These are phyloP conservation scores for Varroa destructor DNA, from an alignment of 1,140 invertebrate species.

Conservation along the genomic window DNA sequence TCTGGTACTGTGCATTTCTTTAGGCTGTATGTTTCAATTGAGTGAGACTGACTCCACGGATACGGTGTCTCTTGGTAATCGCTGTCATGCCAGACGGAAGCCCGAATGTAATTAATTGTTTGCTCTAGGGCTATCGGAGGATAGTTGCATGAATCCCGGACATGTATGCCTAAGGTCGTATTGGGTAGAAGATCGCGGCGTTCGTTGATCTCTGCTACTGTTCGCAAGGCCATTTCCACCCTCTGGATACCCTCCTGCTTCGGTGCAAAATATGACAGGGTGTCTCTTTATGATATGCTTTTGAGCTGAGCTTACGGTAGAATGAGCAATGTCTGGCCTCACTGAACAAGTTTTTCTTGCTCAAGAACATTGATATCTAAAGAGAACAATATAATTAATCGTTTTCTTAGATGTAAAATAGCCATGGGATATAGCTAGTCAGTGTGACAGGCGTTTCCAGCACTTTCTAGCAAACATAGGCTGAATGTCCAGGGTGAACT, in stretches of 20 bases:
- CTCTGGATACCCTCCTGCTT: slow-evolving; percentile 63
- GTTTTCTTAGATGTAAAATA: too few relatives aligned
- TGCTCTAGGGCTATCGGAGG: slow-evolving; percentile 62
- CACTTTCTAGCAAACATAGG: too few relatives aligned
- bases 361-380: too few relatives aligned
- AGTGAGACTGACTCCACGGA: slow-evolving; percentile 26
- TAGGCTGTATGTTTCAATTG: slow-evolving; percentile 18
- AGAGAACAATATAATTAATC: too few relatives aligned
- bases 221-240: slow-evolving; percentile 53
- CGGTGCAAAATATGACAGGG: too few relatives aligned
- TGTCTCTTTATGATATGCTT: too few relatives aligned
- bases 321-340: too few relatives aligned
- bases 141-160: slow-evolving; percentile 63
- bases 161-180: slow-evolving; percentile 58
- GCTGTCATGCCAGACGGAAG: slow-evolving; percentile 44
- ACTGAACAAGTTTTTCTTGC: too few relatives aligned
- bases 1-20: slow-evolving; percentile 31
- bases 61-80: slow-evolving; percentile 26
- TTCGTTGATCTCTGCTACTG: slow-evolving; percentile 47
- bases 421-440: too few relatives aligned
- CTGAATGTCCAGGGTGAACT: too few relatives aligned
- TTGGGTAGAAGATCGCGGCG: slow-evolving; percentile 43
- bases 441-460: too few relatives aligned
- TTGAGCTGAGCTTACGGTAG: too few relatives aligned
- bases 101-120: slow-evolving; percentile 57